Conservation (phyloP, 2,888 invertebrate species). For the Linyphia triangularis region DNA sequence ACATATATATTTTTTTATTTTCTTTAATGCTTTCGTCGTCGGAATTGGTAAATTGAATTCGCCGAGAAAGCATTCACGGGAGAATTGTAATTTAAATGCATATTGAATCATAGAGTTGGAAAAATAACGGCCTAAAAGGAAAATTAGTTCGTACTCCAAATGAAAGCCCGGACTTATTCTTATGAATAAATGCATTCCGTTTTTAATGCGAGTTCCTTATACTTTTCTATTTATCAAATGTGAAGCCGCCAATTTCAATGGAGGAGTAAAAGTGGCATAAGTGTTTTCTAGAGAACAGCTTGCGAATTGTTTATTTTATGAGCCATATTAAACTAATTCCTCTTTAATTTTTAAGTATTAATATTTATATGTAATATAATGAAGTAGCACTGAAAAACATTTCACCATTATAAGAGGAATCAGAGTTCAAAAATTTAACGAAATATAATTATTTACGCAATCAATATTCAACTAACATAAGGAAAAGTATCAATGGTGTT, state of each 20-base stretch:
- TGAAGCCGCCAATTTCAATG: background rate
- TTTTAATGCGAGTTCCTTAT: slow-evolving; percentile 38
- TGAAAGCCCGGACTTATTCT: slow-evolving; percentile 1
- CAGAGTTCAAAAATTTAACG: too few relatives aligned
- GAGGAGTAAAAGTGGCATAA: background rate
- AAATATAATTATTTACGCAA: too few relatives aligned
- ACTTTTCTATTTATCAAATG: slow-evolving; percentile 40
- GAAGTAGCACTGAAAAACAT: too few relatives aligned
- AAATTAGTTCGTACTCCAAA: slow-evolving; percentile 51
- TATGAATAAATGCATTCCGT: slow-evolving; percentile 54
- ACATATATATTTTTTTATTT: slow-evolving; percentile 14
- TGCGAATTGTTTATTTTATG: slow-evolving; percentile 1
- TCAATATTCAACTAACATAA: too few relatives aligned
- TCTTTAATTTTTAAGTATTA: too few relatives aligned
- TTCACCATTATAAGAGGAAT: too few relatives aligned
- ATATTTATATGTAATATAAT: too few relatives aligned
- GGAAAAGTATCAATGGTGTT: too few relatives aligned
- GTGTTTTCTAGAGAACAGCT: too few relatives aligned
- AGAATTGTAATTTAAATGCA: slow-evolving; percentile 67
- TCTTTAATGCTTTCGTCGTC: slow-evolving; percentile 1
- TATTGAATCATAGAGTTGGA: slow-evolving; percentile 54
- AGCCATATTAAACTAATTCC: too few relatives aligned
- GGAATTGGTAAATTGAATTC: slow-evolving; percentile 69
- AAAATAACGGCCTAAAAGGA: slow-evolving; percentile 22
- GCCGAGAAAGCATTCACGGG: slow-evolving; percentile 4